Evolutionary conservation across 2,888 invertebrate genomes (phyloP), one percentile per base, ranked within the genome.

Genomic region (Polyommatus icarus): DNA sequence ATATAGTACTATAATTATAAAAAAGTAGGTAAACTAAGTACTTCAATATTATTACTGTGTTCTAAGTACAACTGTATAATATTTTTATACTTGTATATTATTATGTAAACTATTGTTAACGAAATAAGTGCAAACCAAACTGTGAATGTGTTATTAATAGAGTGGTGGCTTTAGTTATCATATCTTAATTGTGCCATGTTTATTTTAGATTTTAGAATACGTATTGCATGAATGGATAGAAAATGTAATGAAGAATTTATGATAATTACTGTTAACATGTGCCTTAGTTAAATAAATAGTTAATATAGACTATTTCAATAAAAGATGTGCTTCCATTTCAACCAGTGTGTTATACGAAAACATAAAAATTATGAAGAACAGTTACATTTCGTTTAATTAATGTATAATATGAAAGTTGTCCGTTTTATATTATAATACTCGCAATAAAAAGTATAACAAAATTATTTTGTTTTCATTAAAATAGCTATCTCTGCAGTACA

Each of bases 131-230:
- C 12, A 54, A 29, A 67, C 6, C 15, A 67, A 67, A 67, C 29
- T 67, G 67, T 18, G 29, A 67, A 32, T 67, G 29, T 67, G 54
- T 18, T 54, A 46, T 46, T 46, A 46, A 12, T 67, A 29, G 29
- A 29, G 67, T 67, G 67, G 18, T 67, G 29, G 15, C 29, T 29
- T 67, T 29, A 32, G 67, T 29, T 67, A 67, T 67, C 32, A 67
- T 32, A 6, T 67, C 15, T 29, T 20, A 40, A 46, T 46, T 73
- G 73, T 73, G 73, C 73, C 73, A 73, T 73, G 73, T 73, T 73
- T 73, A 73, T 73, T 73, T 24, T 46, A 73, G 73, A 46, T 73
- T 46, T 40, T 73, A 40, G 73, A 50, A 40, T 46, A 46, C 12
- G 5, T 46, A 50, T 73, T 24, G 73, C 24, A 73, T 46, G 46